phyloP scores from a whole-genome alignment of 1,140 invertebrate species.

The Thalassaphorura encarpata region DNA sequence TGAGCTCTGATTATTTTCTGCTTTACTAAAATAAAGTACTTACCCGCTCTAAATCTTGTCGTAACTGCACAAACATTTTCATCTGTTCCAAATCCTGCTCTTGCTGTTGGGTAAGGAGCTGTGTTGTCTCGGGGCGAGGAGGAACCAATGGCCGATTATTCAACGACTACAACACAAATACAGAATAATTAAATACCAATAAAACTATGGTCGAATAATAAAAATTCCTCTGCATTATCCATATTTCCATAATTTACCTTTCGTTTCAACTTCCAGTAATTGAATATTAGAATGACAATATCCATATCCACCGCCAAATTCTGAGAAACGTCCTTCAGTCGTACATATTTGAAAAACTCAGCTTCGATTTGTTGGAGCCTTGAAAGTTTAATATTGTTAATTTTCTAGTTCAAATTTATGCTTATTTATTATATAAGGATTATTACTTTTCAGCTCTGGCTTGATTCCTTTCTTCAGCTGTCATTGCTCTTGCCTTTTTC shows the following conservation, averaged over 20 bases:
- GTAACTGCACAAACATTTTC: constrained; percentile 89
- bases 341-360: constrained; percentile 86
- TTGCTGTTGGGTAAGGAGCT: constrained; percentile 51
- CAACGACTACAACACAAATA: constrained; percentile 46
- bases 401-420: not conserved
- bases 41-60: constrained; percentile 86
- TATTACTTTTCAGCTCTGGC: constrained; percentile 65
- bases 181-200: not conserved
- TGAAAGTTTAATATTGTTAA: constrained; percentile 11
- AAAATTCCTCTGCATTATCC: not conserved
- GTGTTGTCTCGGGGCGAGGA: constrained; percentile 70
- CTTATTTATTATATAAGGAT: constrained; percentile 16
- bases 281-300: constrained; percentile 46
- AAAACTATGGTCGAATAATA: not conserved
- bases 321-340: constrained; percentile 54
- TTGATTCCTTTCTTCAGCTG: constrained; percentile 78
- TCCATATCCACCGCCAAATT: constrained; percentile 33
- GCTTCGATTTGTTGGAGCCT: constrained; percentile 84
- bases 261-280: constrained; percentile 93
- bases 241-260: constrained; percentile 35
- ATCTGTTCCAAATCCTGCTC: constrained; percentile 77
- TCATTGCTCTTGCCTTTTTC: constrained; percentile 74
- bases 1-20: not conserved
- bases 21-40: no score
- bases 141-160: constrained; percentile 80